Evolutionary conservation across 1,140 invertebrate species (phyloP).

Genomic region (Adoxophyes honmai): DNA sequence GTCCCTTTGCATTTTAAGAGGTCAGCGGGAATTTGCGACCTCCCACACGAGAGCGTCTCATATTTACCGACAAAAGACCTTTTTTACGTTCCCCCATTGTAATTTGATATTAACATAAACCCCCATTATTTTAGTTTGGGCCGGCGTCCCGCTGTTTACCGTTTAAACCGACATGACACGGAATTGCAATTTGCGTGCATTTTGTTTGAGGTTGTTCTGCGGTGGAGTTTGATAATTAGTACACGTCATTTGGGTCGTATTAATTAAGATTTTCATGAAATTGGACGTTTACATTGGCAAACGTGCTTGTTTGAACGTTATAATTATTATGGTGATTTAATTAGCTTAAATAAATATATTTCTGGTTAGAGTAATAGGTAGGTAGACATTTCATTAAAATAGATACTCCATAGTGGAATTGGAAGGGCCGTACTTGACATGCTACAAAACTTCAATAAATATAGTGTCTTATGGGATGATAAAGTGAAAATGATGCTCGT

Average conservation of each 20-base stretch:
- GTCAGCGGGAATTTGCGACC: slow-evolving; percentile 5
- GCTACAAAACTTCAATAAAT: too few species aligned
- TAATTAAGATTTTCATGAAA: not conserved
- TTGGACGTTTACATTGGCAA: too few species aligned
- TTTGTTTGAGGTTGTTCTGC: slow-evolving; percentile 19
- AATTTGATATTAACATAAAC: slow-evolving; percentile 11
- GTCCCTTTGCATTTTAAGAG: slow-evolving; percentile 5
- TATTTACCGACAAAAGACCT: slow-evolving; percentile 14
- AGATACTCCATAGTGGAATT: too few species aligned
- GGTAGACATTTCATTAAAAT: too few species aligned
- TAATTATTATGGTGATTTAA: too few species aligned
- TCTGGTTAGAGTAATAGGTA: too few species aligned
- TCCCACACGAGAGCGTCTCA: slow-evolving; percentile 10
- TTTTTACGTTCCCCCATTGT: slow-evolving; percentile 8
- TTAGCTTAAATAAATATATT: too few species aligned
- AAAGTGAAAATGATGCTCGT: too few species aligned
- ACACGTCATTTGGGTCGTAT: slow-evolving; percentile 9
- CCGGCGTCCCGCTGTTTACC: not conserved
- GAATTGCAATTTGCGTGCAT: slow-evolving; percentile 29
- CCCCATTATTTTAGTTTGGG: slow-evolving; percentile 8
- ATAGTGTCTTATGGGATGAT: too few species aligned
- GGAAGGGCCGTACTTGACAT: too few species aligned
- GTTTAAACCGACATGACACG: slow-evolving; percentile 28
- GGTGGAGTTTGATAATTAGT: slow-evolving; percentile 5
- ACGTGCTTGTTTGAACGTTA: too few species aligned